These are phyloP conservation scores for Patella caerulea DNA, from an alignment of 2,888 invertebrate species.

Conservation along the genomic window DNA sequence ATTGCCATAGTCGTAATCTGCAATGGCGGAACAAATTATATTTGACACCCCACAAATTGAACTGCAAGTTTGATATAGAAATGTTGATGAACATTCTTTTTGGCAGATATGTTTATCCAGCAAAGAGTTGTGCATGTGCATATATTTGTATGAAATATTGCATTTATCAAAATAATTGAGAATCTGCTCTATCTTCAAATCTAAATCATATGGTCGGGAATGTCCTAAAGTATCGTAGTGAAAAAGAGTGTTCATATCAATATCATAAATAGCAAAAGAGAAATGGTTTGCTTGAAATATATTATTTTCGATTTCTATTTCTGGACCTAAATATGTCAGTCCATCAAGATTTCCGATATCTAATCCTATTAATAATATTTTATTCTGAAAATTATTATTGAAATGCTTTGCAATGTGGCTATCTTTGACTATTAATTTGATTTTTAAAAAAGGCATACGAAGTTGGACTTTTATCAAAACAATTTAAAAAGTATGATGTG, in stretches of 20 bases:
- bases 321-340: neutral
- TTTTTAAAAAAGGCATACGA: neutral
- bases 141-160: neutral
- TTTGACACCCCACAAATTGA: neutral
- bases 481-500: neutral
- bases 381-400: conserved; percentile 1
- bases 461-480: neutral
- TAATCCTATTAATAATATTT: neutral
- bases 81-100: neutral
- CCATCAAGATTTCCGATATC: neutral
- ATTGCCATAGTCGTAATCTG: neutral
- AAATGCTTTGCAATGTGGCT: neutral
- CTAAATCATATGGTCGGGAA: neutral
- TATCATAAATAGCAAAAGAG: neutral
- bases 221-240: neutral
- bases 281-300: neutral
- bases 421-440: neutral
- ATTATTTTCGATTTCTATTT: neutral
- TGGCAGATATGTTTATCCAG: neutral
- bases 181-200: neutral
- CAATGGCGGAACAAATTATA: neutral
- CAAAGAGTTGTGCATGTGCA: neutral
- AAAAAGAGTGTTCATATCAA: neutral
- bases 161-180: neutral
- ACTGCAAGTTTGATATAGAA: neutral